Evolutionary conservation across 2,797 vertebrate genomes (phyloP).

Genomic region (Harpagifer antarcticus): DNA sequence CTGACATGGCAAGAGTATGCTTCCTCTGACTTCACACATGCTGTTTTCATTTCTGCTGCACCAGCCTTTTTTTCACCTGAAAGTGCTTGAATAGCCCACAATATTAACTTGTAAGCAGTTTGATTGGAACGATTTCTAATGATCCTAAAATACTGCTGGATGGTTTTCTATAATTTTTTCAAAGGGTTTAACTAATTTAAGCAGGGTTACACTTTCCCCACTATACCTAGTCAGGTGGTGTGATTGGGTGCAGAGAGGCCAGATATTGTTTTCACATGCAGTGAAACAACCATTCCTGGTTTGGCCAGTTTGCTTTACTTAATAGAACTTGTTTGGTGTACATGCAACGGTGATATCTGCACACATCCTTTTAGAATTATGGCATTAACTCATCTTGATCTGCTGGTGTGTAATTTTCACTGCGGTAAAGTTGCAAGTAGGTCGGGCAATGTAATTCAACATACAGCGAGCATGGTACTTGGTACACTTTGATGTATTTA

Average conservation of each 20-base stretch:
- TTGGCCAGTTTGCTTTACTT: conserved; percentile 6
- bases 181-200: conserved; percentile 7
- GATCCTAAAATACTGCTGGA: conserved; percentile 16
- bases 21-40: conserved; percentile 35
- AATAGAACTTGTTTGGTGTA: neutral
- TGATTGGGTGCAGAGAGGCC: conserved; percentile 27
- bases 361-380: neutral
- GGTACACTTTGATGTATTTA: conserved; percentile 4
- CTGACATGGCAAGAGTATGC: conserved; percentile 41
- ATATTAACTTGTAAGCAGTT: conserved; percentile 32
- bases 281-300: conserved; percentile 5
- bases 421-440: conserved; percentile 1
- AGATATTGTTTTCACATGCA: conserved; percentile 16
- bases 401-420: conserved; percentile 28
- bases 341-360: neutral
- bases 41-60: conserved; percentile 47
- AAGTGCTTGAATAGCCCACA: conserved; percentile 34
- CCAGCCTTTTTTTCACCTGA: conserved; percentile 27
- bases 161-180: conserved; percentile 17
- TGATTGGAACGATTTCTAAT: conserved; percentile 38
- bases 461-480: neutral
- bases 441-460: neutral
- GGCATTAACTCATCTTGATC: conserved; percentile 5
- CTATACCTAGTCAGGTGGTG: conserved; percentile 13
- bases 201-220: conserved; percentile 15